phyloP scores from a whole-genome alignment of 2,888 invertebrate species.

The Acleris emargana region DNA sequence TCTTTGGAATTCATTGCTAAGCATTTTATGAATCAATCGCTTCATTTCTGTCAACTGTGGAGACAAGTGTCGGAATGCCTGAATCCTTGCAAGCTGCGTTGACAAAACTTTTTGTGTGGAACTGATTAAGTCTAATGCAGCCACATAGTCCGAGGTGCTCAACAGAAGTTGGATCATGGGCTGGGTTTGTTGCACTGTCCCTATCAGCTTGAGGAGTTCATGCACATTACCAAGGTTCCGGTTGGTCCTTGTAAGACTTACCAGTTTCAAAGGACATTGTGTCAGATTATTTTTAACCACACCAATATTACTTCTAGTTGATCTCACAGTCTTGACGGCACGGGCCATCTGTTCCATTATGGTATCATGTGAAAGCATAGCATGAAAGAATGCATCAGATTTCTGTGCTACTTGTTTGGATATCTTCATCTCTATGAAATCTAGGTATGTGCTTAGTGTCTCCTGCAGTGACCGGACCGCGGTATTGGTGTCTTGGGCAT shows the following conservation, averaged over 20 bases:
- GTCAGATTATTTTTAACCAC: conserved; percentile 91
- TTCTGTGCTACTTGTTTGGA: conserved; percentile 96
- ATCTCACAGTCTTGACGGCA: conserved; percentile 90
- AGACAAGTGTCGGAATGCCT: conserved; percentile 97
- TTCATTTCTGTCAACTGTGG: conserved; percentile 98
- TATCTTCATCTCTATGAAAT: conserved; percentile 97
- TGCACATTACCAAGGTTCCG: conserved; percentile 86
- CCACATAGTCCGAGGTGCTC: conserved; percentile 98
- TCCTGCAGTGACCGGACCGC: conserved; percentile 91
- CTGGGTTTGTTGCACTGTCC: conserved; percentile 98
- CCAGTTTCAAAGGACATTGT: conserved; percentile 90
- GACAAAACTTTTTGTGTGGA: conserved; percentile 97
- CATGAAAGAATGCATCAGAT: conserved; percentile 98
- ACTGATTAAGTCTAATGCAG: conserved; percentile 97
- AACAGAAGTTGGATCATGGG: conserved; percentile 97
- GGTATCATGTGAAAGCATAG: conserved; percentile 98
- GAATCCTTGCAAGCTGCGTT: conserved; percentile 95
- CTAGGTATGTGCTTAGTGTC: conserved; percentile 96
- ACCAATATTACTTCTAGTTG: conserved; percentile 89
- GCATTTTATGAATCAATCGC: conserved; percentile 97
- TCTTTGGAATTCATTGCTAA: conserved; percentile 96
- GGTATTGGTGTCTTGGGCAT: conserved; percentile 84
- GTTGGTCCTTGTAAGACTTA: conserved; percentile 87
- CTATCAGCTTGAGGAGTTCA: conserved; percentile 94
- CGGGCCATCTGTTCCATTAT: conserved; percentile 97